Conservation (phyloP, 2,113 vertebrate species). For the Pseudorhombus dupliciocellatus region DNA sequence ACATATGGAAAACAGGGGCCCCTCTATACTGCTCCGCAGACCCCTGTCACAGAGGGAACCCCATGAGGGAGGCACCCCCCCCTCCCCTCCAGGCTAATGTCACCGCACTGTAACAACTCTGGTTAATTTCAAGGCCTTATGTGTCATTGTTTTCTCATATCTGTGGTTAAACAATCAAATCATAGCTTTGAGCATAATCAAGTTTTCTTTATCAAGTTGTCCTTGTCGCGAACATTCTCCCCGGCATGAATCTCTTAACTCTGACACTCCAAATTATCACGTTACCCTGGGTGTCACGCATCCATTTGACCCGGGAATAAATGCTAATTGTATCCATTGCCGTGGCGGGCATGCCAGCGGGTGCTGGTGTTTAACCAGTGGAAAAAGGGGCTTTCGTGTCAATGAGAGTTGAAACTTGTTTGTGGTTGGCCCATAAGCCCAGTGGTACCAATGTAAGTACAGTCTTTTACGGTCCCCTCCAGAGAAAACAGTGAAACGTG, state of each 20-base stretch:
- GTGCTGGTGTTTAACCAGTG: too few relatives aligned
- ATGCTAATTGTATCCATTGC: background rate
- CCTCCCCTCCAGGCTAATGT: constrained; percentile 15
- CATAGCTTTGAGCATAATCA: background rate
- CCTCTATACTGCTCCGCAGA: constrained; percentile 17
- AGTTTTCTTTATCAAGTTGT: constrained; percentile 25
- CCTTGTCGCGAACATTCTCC: constrained; percentile 25
- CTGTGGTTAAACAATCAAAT: constrained; percentile 22
- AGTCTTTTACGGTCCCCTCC: background rate
- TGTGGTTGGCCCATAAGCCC: background rate
- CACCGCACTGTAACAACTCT: background rate
- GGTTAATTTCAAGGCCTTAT: constrained; percentile 22
- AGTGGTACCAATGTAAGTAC: background rate
- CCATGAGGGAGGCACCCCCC: constrained; percentile 14
- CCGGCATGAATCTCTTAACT: constrained; percentile 16
- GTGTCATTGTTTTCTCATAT: background rate
- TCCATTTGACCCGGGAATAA: background rate
- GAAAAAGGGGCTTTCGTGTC: background rate
- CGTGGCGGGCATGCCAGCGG: background rate
- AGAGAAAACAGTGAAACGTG: constrained; percentile 36
- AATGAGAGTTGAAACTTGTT: background rate
- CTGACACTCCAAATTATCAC: constrained; percentile 9
- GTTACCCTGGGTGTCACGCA: too few relatives aligned
- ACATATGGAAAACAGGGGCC: constrained; percentile 55
- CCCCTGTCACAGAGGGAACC: constrained; percentile 32